Percentiles rank a stretch among this genome's conserved stretches.
Conservation (phyloP, 2,888 invertebrate species). For the Mimachlamys varia region DNA sequence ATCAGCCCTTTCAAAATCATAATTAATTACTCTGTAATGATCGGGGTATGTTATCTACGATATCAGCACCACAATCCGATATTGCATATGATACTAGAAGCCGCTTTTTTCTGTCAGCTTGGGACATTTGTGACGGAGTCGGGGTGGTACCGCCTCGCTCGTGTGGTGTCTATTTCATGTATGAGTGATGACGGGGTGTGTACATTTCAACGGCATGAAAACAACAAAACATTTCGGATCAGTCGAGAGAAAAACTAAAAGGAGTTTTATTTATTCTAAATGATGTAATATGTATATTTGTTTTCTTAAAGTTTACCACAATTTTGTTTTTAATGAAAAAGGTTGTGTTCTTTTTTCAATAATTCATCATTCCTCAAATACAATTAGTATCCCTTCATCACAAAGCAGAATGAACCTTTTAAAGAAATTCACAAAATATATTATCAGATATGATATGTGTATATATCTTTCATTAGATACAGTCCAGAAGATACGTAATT, state of each 20-base stretch:
- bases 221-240: neutral
- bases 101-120: neutral
- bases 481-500: no score
- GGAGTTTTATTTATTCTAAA: no score
- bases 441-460: no score
- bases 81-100: neutral
- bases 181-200: neutral
- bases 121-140: neutral
- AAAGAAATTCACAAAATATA: no score
- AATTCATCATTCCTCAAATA: no score
- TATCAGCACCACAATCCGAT: neutral
- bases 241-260: neutral
- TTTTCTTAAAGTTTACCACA: neutral
- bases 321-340: no score
- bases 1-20: neutral
- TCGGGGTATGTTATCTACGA: neutral
- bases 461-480: no score
- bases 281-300: neutral
- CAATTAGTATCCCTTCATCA: no score
- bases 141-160: constrained; percentile 10
- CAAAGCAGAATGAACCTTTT: no score
- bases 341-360: no score
- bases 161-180: neutral
- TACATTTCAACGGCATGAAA: neutral
- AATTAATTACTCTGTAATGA: constrained; percentile 13